Evolutionary conservation across 2,888 invertebrate genomes (phyloP), one percentile per base, ranked within the genome.

Genomic region (Campaea margaritaria): DNA sequence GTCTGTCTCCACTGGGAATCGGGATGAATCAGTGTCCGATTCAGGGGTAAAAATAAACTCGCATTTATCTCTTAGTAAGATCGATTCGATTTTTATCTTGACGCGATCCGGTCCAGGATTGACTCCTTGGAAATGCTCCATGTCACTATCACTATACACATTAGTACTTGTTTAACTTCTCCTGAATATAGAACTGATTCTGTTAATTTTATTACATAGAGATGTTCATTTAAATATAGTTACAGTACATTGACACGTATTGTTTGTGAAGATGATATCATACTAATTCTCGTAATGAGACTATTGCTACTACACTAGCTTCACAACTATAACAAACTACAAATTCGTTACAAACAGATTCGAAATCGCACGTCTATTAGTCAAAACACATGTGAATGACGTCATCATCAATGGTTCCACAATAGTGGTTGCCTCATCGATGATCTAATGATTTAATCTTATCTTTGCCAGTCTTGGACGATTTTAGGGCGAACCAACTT

Each of bases 391-490:
- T 21, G 43, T 15, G 16, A 48, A 47, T 69, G 67, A 67, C 67
- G 65, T 65, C 65, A 68, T n/a, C 47, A 46, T 31, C 31, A 43
- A 39, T 15, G 47, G 47, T 61, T 64, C 36, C 41, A 64, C 55
- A 50, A 62, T 16, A 42, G 41, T 21, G 56, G 47, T 69, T 64
- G 65, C 67, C 43, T 67, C 69, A 69, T 64, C 65, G 67, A 63
- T 67, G 69, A 69, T 66, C 69, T 69, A 67, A 69, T 58, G 59
- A 53, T 61, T 58, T 65, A 57, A 60, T 67, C 69, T 67, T 64
- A 69, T 67, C 67, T 60, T 42, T 15, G 43, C 50, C 47, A 43
- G 55, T 56, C 41, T 55, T 46, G 39, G 39, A 43, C 53, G 53
- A 56, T 62, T 62, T 57, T 61, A 66, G 65, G 66, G 61, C 64